phyloP scores from a whole-genome alignment of 2,113 vertebrate genomes.

The Zosterops japonicus region DNA sequence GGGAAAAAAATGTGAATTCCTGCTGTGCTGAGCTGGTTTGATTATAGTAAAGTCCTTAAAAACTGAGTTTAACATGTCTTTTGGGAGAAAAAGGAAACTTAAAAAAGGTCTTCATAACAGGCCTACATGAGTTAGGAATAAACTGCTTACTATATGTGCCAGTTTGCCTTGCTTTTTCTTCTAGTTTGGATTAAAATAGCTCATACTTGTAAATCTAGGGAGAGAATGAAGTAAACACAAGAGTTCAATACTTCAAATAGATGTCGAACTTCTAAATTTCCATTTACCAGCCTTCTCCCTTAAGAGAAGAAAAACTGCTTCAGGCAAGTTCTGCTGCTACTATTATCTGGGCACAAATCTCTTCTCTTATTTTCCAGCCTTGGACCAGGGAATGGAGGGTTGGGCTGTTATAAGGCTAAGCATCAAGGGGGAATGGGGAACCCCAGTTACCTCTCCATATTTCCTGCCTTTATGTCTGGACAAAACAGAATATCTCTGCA shows the following conservation, averaged over 20 bases:
- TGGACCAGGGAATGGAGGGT: not conserved
- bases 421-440: not conserved
- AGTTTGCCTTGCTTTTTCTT: not conserved
- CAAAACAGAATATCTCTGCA: not conserved
- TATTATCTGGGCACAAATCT: not conserved
- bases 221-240: not conserved
- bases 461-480: not conserved
- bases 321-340: not conserved
- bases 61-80: conserved; percentile 12
- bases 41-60: conserved; percentile 3
- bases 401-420: not conserved
- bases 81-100: not conserved
- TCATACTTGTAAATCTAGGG: not conserved
- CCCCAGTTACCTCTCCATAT: not conserved
- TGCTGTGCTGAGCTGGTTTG: conserved; percentile 6
- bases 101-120: conserved; percentile 11
- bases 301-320: not conserved
- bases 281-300: not conserved
- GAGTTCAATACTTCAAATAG: conserved; percentile 3
- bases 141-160: not conserved
- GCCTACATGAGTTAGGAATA: not conserved
- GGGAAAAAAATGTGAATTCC: not conserved
- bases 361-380: not conserved
- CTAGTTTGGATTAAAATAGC: not conserved
- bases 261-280: not conserved